These are phyloP conservation scores for Noctua fimbriata DNA, from an alignment of 2,888 invertebrate genomes.

Conservation along the genomic window DNA sequence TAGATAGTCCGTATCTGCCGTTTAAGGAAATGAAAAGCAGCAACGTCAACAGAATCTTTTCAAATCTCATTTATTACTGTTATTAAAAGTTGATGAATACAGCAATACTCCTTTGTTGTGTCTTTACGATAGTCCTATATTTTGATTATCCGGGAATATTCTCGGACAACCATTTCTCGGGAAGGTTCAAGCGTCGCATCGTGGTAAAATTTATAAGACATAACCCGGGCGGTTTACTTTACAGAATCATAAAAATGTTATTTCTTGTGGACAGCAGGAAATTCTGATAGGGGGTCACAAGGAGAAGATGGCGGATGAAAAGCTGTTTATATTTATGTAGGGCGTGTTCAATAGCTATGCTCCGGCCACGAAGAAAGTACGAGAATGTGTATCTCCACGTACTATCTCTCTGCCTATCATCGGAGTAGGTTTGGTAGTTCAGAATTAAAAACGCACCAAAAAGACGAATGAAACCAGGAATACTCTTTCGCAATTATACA, in stretches of 20 bases:
- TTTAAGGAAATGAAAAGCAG: slow-evolving; percentile 7
- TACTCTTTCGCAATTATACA: background rate
- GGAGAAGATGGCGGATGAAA: slow-evolving; percentile 22
- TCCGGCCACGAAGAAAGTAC: background rate
- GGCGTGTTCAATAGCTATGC: background rate
- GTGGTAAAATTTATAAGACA: slow-evolving; percentile 65
- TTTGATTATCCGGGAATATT: slow-evolving; percentile 55
- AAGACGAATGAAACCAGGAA: background rate
- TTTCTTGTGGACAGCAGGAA: slow-evolving; percentile 60
- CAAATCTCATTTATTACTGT: slow-evolving; percentile 40
- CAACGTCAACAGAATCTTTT: slow-evolving; percentile 21
- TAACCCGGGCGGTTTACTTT: slow-evolving; percentile 63
- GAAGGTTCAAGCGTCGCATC: slow-evolving; percentile 43
- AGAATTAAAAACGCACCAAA: background rate
- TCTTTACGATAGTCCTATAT: slow-evolving; percentile 51
- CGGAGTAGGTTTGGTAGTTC: background rate
- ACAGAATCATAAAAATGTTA: slow-evolving; percentile 66
- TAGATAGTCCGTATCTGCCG: background rate
- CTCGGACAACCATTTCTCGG: slow-evolving; percentile 44
- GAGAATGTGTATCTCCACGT: background rate
- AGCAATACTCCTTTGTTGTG: slow-evolving; percentile 47
- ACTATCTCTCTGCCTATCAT: background rate
- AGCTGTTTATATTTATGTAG: slow-evolving; percentile 37
- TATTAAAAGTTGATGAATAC: slow-evolving; percentile 48
- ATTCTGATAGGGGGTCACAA: slow-evolving; percentile 63